Conservation (phyloP, 2,888 invertebrate species). For the Eudemis profundana region DNA sequence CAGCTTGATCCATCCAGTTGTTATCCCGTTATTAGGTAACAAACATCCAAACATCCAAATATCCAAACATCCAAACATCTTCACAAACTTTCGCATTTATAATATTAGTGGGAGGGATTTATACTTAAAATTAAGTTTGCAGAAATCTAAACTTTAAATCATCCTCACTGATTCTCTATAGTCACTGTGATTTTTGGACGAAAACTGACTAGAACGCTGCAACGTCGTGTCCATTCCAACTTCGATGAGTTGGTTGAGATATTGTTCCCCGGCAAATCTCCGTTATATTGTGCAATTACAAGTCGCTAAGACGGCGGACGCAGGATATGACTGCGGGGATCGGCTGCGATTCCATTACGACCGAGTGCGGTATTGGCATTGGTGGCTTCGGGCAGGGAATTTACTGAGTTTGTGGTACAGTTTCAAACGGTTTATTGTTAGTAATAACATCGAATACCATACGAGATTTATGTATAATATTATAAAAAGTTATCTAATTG, state of each 20-base stretch:
- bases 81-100: too few relatives aligned
- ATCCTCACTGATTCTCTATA: too few relatives aligned
- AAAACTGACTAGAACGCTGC: neutral
- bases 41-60: too few relatives aligned
- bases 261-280: slow-evolving; percentile 40
- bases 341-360: slow-evolving; percentile 32
- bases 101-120: too few relatives aligned
- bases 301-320: slow-evolving; percentile 45
- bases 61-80: too few relatives aligned
- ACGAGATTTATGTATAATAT: neutral
- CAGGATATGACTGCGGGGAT: slow-evolving; percentile 45
- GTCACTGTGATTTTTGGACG: too few relatives aligned
- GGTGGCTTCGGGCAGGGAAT: neutral
- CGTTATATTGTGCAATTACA: slow-evolving; percentile 52
- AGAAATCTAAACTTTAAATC: too few relatives aligned
- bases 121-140: too few relatives aligned
- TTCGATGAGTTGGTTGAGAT: slow-evolving; percentile 20
- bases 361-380: slow-evolving; percentile 13
- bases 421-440: slow-evolving; percentile 3
- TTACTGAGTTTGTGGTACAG: slow-evolving; percentile 11
- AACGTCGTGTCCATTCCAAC: neutral
- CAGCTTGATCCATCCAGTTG: too few relatives aligned
- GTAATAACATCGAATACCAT: neutral
- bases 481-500: neutral
- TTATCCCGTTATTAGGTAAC: too few relatives aligned